Evolutionary conservation across 2,797 vertebrate genomes (phyloP).

Genomic region (Ataeniobius toweri): DNA sequence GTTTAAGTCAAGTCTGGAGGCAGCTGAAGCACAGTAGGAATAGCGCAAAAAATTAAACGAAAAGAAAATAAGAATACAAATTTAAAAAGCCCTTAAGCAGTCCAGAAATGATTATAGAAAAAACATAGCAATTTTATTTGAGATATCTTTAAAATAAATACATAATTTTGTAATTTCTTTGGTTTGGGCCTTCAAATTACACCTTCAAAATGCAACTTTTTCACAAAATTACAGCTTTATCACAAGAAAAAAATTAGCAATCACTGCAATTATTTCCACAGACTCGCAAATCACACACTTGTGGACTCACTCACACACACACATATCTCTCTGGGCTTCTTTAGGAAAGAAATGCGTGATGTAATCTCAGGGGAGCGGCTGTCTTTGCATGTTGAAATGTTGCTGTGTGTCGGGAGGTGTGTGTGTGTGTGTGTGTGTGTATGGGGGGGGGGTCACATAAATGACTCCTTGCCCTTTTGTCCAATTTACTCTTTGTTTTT

Average conservation of each 20-base stretch:
- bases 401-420: slow-evolving; percentile 28
- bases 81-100: background rate
- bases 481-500: slow-evolving; percentile 26
- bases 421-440: background rate
- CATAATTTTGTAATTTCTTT: background rate
- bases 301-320: slow-evolving; percentile 22
- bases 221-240: background rate
- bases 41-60: background rate
- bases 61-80: background rate
- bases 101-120: background rate
- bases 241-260: slow-evolving; percentile 22
- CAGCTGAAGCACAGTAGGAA: slow-evolving; percentile 24
- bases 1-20: slow-evolving; percentile 40
- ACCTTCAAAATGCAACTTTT: background rate
- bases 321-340: slow-evolving; percentile 53
- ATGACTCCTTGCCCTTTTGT: slow-evolving; percentile 50
- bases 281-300: background rate
- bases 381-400: slow-evolving; percentile 66
- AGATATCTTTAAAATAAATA: too few relatives aligned
- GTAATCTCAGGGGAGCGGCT: slow-evolving; percentile 70
- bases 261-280: slow-evolving; percentile 52
- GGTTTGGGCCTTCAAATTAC: background rate
- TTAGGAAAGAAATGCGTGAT: slow-evolving; percentile 69
- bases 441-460: slow-evolving; percentile 31
- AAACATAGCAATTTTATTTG: background rate